Conservation (phyloP, 2,888 invertebrate species). For the Bugula neritina region DNA sequence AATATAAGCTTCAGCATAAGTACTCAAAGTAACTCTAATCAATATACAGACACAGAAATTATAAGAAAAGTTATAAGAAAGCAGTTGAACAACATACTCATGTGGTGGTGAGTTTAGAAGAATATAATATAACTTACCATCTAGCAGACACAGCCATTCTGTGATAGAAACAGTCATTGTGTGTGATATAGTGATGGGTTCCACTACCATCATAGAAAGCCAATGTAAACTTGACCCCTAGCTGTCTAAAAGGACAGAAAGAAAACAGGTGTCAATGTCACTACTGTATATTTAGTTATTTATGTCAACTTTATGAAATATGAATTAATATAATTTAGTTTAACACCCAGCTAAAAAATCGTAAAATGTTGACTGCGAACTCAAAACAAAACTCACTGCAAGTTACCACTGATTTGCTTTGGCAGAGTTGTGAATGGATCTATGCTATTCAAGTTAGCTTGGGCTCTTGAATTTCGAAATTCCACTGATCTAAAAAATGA, state of each 20-base stretch:
- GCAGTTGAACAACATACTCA: too few species aligned
- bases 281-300: background rate
- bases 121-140: slow-evolving; percentile 15
- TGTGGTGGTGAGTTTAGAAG: too few species aligned
- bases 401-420: background rate
- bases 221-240: slow-evolving; percentile 1
- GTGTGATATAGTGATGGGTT: background rate
- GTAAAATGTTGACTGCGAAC: too few species aligned
- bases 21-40: too few species aligned
- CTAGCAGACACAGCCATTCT: slow-evolving; percentile 1
- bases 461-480: background rate
- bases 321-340: too few species aligned
- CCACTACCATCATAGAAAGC: slow-evolving; percentile 19
- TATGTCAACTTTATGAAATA: too few species aligned
- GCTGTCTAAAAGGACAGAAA: background rate
- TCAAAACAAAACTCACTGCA: too few species aligned
- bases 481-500: slow-evolving; percentile 6
- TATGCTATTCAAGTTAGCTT: background rate
- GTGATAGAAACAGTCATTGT: slow-evolving; percentile 14
- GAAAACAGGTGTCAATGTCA: background rate
- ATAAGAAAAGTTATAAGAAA: too few species aligned
- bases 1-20: too few species aligned
- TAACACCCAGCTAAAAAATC: too few species aligned
- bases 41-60: too few species aligned
- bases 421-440: background rate